Conservation (phyloP, 2,113 vertebrate species). For the Stigmatopora argus region DNA sequence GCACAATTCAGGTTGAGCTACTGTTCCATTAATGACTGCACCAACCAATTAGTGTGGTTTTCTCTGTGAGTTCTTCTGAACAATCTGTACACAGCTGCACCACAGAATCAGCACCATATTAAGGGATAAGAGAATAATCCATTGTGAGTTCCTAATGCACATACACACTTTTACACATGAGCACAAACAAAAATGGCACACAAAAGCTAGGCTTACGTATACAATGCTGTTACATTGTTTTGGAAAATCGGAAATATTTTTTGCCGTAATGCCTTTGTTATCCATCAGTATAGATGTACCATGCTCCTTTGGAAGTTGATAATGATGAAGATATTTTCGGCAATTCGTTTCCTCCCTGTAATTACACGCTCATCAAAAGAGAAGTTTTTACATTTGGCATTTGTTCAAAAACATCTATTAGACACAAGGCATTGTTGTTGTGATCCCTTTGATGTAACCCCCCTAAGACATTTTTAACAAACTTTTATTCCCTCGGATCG, state of each 20-base stretch:
- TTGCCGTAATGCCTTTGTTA: conserved; percentile 70
- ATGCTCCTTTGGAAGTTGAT: conserved; percentile 59
- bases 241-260: conserved; percentile 60
- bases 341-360: conserved; percentile 58
- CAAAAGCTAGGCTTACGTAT: conserved; percentile 18
- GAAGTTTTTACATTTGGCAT: conserved; percentile 63
- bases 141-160: conserved; percentile 20
- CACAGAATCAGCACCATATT: conserved; percentile 44
- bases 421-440: conserved; percentile 61
- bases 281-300: conserved; percentile 63
- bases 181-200: conserved; percentile 26
- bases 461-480: conserved; percentile 51
- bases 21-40: conserved; percentile 58
- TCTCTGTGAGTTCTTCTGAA: conserved; percentile 47
- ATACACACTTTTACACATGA: conserved; percentile 9
- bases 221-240: conserved; percentile 47
- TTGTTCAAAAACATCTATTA: conserved; percentile 63
- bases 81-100: conserved; percentile 34
- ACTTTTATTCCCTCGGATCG: conserved; percentile 45
- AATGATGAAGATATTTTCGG: conserved; percentile 70
- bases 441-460: conserved; percentile 61
- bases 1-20: conserved; percentile 23
- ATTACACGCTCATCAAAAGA: conserved; percentile 64
- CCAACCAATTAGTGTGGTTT: conserved; percentile 59
- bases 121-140: conserved; percentile 23